Base-by-base conservation (phyloP, 2,797 vertebrate species). In the Paramormyrops hopkinsi region DNA sequence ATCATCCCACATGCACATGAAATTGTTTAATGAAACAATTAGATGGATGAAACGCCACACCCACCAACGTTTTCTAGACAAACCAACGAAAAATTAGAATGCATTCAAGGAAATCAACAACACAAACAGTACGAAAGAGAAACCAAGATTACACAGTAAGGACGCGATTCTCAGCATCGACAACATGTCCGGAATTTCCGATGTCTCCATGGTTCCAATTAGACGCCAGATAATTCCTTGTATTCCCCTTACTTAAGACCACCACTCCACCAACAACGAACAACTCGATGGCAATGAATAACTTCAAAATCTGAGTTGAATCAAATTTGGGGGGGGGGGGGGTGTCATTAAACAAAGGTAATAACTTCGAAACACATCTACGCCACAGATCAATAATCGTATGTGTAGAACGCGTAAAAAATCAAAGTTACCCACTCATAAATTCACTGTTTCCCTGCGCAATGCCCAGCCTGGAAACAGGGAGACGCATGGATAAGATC, bases 1-100 rank as follows among this genome's bases (percentile, higher is more conserved):
- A 44, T 41, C 73, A 79, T n/a, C 73, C 73, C 73, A 79, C 14
- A 79, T 41, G 37, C 73, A 41, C 37, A 79, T 79, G 37, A 44
- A 44, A 79, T 44, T 79, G 73, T 79, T 79, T 19, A 41, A 79
- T 79, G 73, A 86, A 86, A 86, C 51, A 86, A 54, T 37, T 54
- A 86, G 84, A 14, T 54, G 50, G 25, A 17, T 37, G 48, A 37
- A 86, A 86, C 12, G 51, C 51, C 84, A 86, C 84, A 37, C 84
- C 84, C 84, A 56, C 84, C 29, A 84, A 50, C 44, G 46, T 51
- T 84, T 84, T 19, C 46, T 14, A 41, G 37, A 79, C 73, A 79
- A 79, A 12, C 17, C 17, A 79, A 19, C 5, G 33, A 19, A 41
- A 73, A 73, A 73, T 37, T 37, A 33, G 29, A 33, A 33, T 37